Conservation (phyloP, 2,888 invertebrate species). For the Philaethria dido region DNA sequence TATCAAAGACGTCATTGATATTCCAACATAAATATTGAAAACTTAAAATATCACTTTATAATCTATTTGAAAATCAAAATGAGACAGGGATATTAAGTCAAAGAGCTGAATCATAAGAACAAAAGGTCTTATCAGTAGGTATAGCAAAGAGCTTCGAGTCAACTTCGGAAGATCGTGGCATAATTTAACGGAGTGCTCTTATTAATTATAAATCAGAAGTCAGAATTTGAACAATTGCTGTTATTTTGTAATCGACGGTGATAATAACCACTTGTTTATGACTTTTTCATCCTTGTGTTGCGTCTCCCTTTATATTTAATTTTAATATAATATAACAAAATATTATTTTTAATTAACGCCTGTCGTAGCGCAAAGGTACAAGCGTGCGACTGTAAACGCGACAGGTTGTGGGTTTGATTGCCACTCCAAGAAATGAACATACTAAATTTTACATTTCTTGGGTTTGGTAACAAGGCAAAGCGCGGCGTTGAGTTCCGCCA, state of each 20-base stretch:
- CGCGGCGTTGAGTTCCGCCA: too few relatives aligned
- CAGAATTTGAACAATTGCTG: neutral
- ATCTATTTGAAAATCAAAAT: constrained; percentile 15
- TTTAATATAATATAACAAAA: too few relatives aligned
- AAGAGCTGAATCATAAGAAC: neutral
- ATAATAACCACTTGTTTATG: neutral
- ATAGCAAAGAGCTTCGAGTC: constrained; percentile 8
- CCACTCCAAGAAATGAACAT: too few relatives aligned
- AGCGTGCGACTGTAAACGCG: too few relatives aligned
- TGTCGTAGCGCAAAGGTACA: too few relatives aligned
- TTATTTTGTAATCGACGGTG: neutral
- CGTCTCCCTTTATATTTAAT: too few relatives aligned
- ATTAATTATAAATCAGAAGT: constrained; percentile 16
- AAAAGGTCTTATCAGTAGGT: constrained; percentile 21
- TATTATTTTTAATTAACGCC: too few relatives aligned
- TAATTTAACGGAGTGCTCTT: constrained; percentile 7
- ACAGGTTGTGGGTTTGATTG: too few relatives aligned
- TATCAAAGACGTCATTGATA: neutral
- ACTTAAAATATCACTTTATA: constrained; percentile 6
- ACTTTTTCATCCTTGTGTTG: neutral
- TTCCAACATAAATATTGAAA: neutral
- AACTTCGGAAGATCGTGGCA: constrained; percentile 13
- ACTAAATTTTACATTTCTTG: too few relatives aligned
- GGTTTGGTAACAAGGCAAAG: too few relatives aligned
- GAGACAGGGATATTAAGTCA: constrained; percentile 6